Evolutionary conservation across 2,113 vertebrate species (phyloP), one percentile per base, ranked within the genome.

Genomic region (Rousettus leschenaultii): DNA sequence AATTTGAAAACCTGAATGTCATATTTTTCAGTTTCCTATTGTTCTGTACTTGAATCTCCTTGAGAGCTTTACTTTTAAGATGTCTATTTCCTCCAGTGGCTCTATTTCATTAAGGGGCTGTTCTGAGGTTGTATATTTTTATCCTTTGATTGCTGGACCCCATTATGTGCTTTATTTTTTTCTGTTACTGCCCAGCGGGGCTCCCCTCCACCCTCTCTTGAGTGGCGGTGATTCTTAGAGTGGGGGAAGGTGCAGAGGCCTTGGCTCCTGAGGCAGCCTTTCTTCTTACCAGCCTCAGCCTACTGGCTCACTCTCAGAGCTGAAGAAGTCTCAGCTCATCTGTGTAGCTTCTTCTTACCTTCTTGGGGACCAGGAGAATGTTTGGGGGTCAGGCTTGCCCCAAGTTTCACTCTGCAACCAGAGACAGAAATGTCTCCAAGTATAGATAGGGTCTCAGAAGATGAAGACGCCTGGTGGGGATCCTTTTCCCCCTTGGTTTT

Each of bases 221-320:
- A 73, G 12, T 0, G 3, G 28, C 2, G 0, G 9, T n/a, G 43
- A 40, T 73, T 80, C 40, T 79, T 59, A 24, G 19, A 59, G 26
- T 48, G 7, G 18, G 1, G 7, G 43, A 48, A n/a, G 18, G 22
- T 45, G 26, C 21, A 0, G 45, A 40, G 61, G 63, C 73, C 43
- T 74, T 8, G 43, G 57, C 70, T 83, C 22, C 66, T 0, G 4
- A 45, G 24, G 14, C 6, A 61, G 24, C 18, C 35, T 40, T 57
- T 63, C 7, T 45, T 24, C n/a, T 48, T 5, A 2, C 22, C n/a
- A 66, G 10, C 53, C 40, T 82, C 3, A 7, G 24, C 51, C 43
- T 77, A 2, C 66, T n/a, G 68, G 51, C 51, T 45, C 35, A 4
- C 22, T 38, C n/a, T 74, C 16, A 24, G 89, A 91, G 45, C 19